A percentile compares a stretch with the other conserved stretches of the same genome.
Evolutionary conservation across 2,113 vertebrate genomes (phyloP).

Genomic region (Alethe castanea): DNA sequence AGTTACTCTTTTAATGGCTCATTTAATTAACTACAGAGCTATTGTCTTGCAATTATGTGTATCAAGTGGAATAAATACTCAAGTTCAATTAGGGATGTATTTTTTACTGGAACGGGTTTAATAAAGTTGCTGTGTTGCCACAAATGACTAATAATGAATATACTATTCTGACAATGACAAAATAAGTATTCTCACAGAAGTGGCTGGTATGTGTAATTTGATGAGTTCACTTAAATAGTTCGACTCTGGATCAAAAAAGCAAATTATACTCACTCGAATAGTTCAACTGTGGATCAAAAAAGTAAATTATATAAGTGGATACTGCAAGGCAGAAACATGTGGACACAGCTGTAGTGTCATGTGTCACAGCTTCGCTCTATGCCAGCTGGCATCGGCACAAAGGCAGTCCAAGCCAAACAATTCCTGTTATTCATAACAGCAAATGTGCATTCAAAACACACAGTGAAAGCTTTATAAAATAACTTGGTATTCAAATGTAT

Average conservation of each 20-base stretch:
- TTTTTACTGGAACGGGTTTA: conserved; percentile 60
- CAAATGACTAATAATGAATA: conserved; percentile 60
- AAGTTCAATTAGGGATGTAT: conserved; percentile 66
- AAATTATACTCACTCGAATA: conserved; percentile 69
- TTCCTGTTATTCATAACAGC: conserved; percentile 94
- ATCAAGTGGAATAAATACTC: conserved; percentile 68
- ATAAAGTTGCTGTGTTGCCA: conserved; percentile 53
- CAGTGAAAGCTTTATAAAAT: conserved; percentile 81
- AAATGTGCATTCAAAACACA: conserved; percentile 83
- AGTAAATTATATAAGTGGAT: conserved; percentile 82
- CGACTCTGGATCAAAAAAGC: conserved; percentile 72
- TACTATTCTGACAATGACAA: conserved; percentile 71
- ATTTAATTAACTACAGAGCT: conserved; percentile 69
- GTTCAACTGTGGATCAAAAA: conserved; percentile 83
- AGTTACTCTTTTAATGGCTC: conserved; percentile 69
- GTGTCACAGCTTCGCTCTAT: conserved; percentile 81
- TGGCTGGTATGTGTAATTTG: conserved; percentile 84
- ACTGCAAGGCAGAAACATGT: conserved; percentile 83
- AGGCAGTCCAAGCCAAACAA: conserved; percentile 87
- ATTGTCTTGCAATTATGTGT: conserved; percentile 66
- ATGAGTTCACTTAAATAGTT: conserved; percentile 85
- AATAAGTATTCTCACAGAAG: conserved; percentile 83
- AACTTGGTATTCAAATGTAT: conserved; percentile 74
- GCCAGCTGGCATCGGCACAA: conserved; percentile 87
- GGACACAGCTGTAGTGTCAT: conserved; percentile 94